Evolutionary conservation across 2,113 vertebrate species (phyloP).

Genomic region (Pedetes capensis): DNA sequence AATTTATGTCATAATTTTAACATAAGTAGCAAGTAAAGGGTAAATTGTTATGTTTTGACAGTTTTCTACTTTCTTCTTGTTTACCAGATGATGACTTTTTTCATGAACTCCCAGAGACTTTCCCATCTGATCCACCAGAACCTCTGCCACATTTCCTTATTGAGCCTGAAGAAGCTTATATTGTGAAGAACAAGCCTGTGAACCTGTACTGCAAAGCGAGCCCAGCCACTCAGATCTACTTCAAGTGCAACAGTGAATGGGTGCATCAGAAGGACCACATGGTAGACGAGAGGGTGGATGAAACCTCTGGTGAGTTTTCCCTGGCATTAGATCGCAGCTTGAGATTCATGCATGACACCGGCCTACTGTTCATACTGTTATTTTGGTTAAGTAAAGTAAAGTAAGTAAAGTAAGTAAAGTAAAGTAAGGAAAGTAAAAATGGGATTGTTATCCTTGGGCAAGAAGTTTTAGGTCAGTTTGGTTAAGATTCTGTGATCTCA

Average conservation of each 20-base stretch:
- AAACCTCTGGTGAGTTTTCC: slow-evolving; percentile 91
- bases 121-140: slow-evolving; percentile 96
- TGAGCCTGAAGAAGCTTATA: slow-evolving; percentile 96
- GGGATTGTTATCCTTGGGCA: neutral
- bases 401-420: too few species aligned
- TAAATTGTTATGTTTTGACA: neutral
- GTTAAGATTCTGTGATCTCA: neutral
- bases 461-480: neutral
- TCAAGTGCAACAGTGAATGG: slow-evolving; percentile 99
- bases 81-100: slow-evolving; percentile 94
- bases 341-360: neutral
- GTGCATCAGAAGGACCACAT: slow-evolving; percentile 98
- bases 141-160: slow-evolving; percentile 96
- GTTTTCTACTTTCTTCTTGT: slow-evolving; percentile 32
- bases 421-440: neutral
- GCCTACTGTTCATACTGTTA: neutral
- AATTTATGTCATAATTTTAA: neutral
- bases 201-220: slow-evolving; percentile 97
- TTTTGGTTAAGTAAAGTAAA: neutral
- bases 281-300: slow-evolving; percentile 94
- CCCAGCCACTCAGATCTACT: slow-evolving; percentile 97
- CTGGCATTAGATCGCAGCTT: neutral
- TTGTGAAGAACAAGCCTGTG: slow-evolving; percentile 96
- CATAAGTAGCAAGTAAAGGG: neutral
- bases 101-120: slow-evolving; percentile 96